Evolutionary conservation across 2,888 invertebrate species (phyloP).

Genomic region (Rhagonycha fulva): DNA sequence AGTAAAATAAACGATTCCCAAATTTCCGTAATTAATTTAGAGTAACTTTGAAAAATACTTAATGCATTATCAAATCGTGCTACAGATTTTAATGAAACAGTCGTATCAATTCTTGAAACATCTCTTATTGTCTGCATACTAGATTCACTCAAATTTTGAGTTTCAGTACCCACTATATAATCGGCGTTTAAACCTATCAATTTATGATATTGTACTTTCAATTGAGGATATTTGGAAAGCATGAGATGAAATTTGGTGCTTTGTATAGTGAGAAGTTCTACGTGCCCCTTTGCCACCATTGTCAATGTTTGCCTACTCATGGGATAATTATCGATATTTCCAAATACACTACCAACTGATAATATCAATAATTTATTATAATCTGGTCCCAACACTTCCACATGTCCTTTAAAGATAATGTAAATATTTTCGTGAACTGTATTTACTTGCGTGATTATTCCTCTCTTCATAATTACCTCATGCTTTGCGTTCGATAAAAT

Average conservation of each 20-base stretch:
- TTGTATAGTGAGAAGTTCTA: conserved; percentile 32
- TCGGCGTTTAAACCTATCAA: conserved; percentile 31
- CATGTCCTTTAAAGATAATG: conserved; percentile 34
- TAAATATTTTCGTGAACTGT: conserved; percentile 35
- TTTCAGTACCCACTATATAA: conserved; percentile 17
- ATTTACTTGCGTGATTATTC: conserved; percentile 33
- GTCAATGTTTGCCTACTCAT: conserved; percentile 34
- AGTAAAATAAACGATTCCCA: conserved; percentile 6
- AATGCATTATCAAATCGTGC: background rate
- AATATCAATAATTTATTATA: conserved; percentile 30
- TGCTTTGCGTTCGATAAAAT: conserved; percentile 23
- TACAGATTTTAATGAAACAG: background rate
- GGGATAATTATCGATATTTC: conserved; percentile 34
- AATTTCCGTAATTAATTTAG: background rate
- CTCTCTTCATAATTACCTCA: conserved; percentile 25
- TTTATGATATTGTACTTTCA: conserved; percentile 17
- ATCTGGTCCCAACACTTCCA: conserved; percentile 40
- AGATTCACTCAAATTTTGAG: background rate
- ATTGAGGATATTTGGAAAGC: conserved; percentile 28
- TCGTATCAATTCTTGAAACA: background rate
- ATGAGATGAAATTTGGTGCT: conserved; percentile 31
- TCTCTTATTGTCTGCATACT: background rate
- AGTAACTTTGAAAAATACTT: background rate
- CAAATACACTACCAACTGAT: conserved; percentile 37
- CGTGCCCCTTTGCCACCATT: conserved; percentile 39